These are phyloP conservation scores for Artemia franciscana DNA, from an alignment of 1,140 invertebrate genomes.

Conservation along the genomic window DNA sequence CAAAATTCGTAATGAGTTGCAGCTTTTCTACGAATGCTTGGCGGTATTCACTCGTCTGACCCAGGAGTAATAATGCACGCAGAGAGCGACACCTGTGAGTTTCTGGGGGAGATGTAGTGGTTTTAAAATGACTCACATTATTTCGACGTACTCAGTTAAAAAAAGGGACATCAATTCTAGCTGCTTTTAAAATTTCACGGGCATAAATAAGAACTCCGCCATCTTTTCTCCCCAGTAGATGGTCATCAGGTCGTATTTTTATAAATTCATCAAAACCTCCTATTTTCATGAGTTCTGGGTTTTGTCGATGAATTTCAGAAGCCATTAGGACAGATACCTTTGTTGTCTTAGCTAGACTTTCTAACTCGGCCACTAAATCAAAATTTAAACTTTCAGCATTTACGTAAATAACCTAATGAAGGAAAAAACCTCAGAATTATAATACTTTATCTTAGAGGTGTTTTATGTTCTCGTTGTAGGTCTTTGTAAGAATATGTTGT, in stretches of 20 bases:
- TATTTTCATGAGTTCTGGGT: neutral
- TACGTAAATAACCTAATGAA: neutral
- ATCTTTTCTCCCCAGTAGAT: neutral
- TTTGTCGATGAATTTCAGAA: neutral
- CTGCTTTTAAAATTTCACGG: neutral
- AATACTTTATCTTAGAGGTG: neutral
- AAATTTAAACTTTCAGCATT: neutral
- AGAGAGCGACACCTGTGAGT: neutral
- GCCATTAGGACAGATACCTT: neutral
- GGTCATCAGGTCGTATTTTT: neutral
- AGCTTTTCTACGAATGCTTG: neutral
- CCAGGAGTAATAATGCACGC: neutral
- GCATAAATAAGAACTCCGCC: neutral
- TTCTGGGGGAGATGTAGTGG: neutral
- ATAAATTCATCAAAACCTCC: too few species aligned
- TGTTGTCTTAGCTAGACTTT: neutral
- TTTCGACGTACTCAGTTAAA: neutral
- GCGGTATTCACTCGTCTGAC: neutral
- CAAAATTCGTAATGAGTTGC: neutral
- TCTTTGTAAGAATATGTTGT: neutral
- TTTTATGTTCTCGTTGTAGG: neutral
- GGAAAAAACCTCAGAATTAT: neutral
- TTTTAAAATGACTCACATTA: neutral
- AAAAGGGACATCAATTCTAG: neutral
- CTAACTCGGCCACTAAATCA: neutral